phyloP scores from a whole-genome alignment of 2,797 vertebrate genomes.

The Parotocinclus haroldoi region DNA sequence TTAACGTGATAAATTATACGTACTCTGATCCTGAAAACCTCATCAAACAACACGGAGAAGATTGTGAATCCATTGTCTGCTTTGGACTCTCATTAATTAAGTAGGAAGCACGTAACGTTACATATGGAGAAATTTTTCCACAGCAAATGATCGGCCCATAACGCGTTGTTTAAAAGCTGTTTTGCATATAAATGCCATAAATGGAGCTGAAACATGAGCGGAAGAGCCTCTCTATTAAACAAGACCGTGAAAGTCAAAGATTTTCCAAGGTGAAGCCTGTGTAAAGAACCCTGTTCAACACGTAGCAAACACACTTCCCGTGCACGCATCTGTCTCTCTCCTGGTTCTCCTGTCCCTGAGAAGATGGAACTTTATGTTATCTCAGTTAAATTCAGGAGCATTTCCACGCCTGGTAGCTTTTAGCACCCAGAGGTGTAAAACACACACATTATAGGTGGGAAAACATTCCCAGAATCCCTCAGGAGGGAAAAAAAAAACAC shows the following conservation, averaged over 20 bases:
- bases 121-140: constrained; percentile 9
- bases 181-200: constrained; percentile 25
- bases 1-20: constrained; percentile 36
- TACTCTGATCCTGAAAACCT: constrained; percentile 30
- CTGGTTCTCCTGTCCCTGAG: constrained; percentile 1
- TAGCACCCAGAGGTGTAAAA: constrained; percentile 58
- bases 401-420: constrained; percentile 56
- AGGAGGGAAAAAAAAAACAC: constrained; percentile 35
- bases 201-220: background rate
- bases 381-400: constrained; percentile 46
- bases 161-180: constrained; percentile 24
- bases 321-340: background rate
- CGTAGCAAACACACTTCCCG: background rate
- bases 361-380: constrained; percentile 32
- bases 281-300: constrained; percentile 9
- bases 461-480: constrained; percentile 45
- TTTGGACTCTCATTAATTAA: constrained; percentile 31
- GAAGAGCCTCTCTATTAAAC: background rate
- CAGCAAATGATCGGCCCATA: constrained; percentile 1
- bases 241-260: background rate
- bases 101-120: constrained; percentile 4
- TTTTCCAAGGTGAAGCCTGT: background rate
- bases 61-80: constrained; percentile 17
- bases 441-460: constrained; percentile 55
- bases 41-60: constrained; percentile 36